phyloP scores from a whole-genome alignment of 1,140 invertebrate genomes.

The Hirudo medicinalis region DNA sequence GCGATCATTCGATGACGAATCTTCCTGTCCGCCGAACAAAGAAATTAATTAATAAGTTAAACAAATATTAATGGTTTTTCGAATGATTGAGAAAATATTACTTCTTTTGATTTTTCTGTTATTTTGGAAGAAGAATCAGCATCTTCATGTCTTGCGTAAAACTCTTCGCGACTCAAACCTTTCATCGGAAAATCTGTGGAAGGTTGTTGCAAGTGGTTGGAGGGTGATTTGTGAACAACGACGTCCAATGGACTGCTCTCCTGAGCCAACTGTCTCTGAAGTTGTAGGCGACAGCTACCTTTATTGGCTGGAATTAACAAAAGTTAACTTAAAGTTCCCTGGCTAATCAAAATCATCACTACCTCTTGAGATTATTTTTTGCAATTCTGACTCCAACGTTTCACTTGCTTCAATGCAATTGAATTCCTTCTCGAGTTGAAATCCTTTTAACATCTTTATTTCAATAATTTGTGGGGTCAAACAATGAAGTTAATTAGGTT shows the following conservation, averaged over 20 bases:
- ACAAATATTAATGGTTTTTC: too few relatives aligned
- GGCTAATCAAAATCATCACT: too few relatives aligned
- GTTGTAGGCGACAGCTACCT: neutral
- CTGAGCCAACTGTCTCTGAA: neutral
- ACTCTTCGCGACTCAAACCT: too few relatives aligned
- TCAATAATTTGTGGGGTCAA: neutral
- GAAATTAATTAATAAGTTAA: neutral
- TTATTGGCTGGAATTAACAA: neutral
- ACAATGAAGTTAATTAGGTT: neutral
- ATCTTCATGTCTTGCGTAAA: too few relatives aligned
- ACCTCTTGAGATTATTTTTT: constrained; percentile 2
- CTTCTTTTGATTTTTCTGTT: too few relatives aligned
- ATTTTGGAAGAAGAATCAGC: too few relatives aligned
- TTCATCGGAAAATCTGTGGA: too few relatives aligned
- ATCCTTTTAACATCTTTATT: neutral
- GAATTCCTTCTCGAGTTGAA: neutral
- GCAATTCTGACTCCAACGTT: neutral
- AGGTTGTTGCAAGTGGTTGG: too few relatives aligned
- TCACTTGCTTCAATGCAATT: neutral
- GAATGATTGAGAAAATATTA: too few relatives aligned
- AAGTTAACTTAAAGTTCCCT: neutral
- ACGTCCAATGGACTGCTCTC: too few relatives aligned
- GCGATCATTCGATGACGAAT: neutral
- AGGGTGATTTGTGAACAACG: too few relatives aligned
- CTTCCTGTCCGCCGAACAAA: neutral